A percentile compares a stretch with the other conserved stretches of the same genome.
Conservation (phyloP, 2,797 vertebrate genomes). For the Esox masquinongy region DNA sequence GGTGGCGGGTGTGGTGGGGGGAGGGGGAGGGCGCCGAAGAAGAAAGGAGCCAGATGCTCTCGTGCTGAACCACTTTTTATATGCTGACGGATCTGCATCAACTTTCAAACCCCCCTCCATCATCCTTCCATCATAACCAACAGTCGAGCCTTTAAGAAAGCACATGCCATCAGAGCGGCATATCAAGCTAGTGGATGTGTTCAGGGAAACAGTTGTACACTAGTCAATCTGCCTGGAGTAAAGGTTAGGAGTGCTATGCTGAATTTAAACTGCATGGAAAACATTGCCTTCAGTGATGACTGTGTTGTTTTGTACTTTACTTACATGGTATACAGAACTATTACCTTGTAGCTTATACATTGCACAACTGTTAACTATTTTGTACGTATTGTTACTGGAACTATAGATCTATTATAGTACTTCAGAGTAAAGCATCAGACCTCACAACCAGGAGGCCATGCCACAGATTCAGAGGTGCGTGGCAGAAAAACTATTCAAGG, state of each 20-base stretch:
- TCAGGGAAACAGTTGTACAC: slow-evolving; percentile 11
- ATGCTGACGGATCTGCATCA: slow-evolving; percentile 56
- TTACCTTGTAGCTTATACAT: neutral
- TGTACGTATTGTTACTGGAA: neutral
- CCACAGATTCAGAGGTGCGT: no score
- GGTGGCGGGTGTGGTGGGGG: slow-evolving; percentile 51
- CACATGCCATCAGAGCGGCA: slow-evolving; percentile 41
- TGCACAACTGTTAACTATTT: neutral
- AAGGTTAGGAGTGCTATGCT: neutral
- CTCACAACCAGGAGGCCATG: neutral
- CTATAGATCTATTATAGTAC: neutral
- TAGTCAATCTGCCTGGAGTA: slow-evolving; percentile 17
- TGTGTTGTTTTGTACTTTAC: neutral
- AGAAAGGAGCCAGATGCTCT: slow-evolving; percentile 78
- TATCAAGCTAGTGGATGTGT: slow-evolving; percentile 34
- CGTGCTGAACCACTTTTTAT: slow-evolving; percentile 63
- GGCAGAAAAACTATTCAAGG: no score
- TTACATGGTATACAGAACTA: neutral
- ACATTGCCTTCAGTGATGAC: neutral
- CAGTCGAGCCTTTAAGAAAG: slow-evolving; percentile 48
- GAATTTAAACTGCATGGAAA: neutral
- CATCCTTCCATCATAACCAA: slow-evolving; percentile 26
- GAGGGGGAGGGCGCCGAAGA: slow-evolving; percentile 31
- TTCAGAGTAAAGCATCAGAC: neutral
- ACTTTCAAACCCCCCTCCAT: slow-evolving; percentile 35